Percentiles rank a stretch among this genome's conserved stretches.
Conservation (phyloP, 2,113 vertebrate species). For the Tupaia chinensis region DNA sequence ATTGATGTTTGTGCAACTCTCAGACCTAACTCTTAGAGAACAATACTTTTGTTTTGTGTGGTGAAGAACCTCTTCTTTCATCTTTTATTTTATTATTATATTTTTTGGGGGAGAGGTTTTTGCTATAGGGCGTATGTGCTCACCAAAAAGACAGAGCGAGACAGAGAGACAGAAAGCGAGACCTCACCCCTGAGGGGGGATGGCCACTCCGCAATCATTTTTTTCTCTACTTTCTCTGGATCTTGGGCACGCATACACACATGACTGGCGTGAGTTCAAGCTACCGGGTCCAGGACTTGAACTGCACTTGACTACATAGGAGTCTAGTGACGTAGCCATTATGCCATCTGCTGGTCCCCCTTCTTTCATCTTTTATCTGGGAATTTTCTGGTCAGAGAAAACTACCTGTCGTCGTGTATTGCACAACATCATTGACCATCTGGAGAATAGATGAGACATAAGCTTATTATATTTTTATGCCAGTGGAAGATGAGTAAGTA, state of each 20-base stretch:
- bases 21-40: neutral
- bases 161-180: no score
- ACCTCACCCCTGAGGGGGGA: no score
- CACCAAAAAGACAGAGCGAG: no score
- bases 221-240: no score
- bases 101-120: no score
- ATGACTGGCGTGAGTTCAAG: no score
- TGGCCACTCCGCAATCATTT: no score
- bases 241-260: no score
- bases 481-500: neutral
- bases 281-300: no score
- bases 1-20: neutral
- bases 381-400: neutral
- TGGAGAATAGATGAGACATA: neutral
- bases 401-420: neutral
- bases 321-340: no score
- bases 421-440: neutral
- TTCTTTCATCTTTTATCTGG: slow-evolving; percentile 28
- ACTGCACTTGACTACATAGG: no score
- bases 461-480: neutral
- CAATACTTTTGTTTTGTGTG: neutral
- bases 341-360: neutral
- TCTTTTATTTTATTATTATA: neutral
- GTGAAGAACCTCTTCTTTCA: neutral
- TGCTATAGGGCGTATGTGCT: no score